Evolutionary conservation across 2,888 invertebrate genomes (phyloP).

Genomic region (Hirudinaria manillensis): DNA sequence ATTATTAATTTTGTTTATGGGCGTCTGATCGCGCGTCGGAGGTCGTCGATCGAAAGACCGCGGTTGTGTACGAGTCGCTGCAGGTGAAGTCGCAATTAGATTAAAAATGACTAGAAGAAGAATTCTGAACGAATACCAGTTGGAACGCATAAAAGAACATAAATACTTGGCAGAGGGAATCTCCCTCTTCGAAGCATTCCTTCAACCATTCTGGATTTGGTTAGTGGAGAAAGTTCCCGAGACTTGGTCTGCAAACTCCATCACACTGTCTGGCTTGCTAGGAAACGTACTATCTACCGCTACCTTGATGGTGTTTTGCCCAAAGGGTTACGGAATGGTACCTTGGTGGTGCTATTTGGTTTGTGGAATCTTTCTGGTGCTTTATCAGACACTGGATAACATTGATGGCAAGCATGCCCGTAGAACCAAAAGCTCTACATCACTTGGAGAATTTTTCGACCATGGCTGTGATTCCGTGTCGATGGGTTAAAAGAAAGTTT

Average conservation of each 20-base stretch:
- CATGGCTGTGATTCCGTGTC: slow-evolving; percentile 98
- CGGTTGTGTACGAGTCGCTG: no score
- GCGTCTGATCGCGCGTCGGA: no score
- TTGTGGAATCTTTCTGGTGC: slow-evolving; percentile 85
- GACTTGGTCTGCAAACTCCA: slow-evolving; percentile 95
- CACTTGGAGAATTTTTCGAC: slow-evolving; percentile 95
- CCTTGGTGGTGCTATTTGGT: slow-evolving; percentile 87
- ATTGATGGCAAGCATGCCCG: slow-evolving; percentile 98
- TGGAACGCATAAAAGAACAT: slow-evolving; percentile 87
- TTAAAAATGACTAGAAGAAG: not conserved
- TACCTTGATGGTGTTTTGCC: slow-evolving; percentile 83
- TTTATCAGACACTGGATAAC: slow-evolving; percentile 95
- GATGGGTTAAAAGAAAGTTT: slow-evolving; percentile 57
- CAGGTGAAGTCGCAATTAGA: no score
- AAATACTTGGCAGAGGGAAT: slow-evolving; percentile 84
- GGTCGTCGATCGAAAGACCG: no score
- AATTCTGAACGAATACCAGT: slow-evolving; percentile 60
- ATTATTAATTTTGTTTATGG: no score
- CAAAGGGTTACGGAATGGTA: slow-evolving; percentile 65
- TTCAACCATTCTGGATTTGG: slow-evolving; percentile 97
- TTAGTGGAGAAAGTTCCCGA: slow-evolving; percentile 73
- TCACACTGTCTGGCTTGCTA: slow-evolving; percentile 84
- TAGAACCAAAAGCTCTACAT: slow-evolving; percentile 82
- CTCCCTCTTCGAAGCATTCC: slow-evolving; percentile 76
- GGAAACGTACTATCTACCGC: slow-evolving; percentile 86